Percentiles rank a stretch among this genome's conserved stretches.
Conservation (phyloP, 1,140 invertebrate genomes). For the Zaprionus ornatus region DNA sequence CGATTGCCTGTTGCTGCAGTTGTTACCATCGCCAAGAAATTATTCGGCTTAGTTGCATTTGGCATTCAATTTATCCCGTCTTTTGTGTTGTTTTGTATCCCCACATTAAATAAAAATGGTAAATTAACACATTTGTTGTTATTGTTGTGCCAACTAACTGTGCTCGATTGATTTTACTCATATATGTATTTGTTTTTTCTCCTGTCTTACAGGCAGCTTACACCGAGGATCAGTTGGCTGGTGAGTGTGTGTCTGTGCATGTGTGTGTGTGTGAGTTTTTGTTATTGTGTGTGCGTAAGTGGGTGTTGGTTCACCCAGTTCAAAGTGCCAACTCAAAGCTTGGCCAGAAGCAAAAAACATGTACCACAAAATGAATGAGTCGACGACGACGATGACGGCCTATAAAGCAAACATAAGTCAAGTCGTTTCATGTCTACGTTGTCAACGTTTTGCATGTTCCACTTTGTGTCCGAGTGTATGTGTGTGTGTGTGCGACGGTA, state of each 20-base stretch:
- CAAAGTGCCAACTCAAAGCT: slow-evolving; percentile 60
- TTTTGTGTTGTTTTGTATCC: slow-evolving; percentile 71
- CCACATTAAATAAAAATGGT: slow-evolving; percentile 68
- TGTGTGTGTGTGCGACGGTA: slow-evolving; percentile 19
- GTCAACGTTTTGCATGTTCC: slow-evolving; percentile 53
- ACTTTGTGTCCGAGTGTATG: slow-evolving; percentile 55
- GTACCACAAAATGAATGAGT: slow-evolving; percentile 2
- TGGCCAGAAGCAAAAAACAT: slow-evolving; percentile 10
- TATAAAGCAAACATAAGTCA: slow-evolving; percentile 30
- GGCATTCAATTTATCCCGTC: slow-evolving; percentile 57
- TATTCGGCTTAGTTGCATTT: slow-evolving; percentile 51
- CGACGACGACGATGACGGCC: slow-evolving; percentile 1
- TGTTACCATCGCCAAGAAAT: slow-evolving; percentile 31
- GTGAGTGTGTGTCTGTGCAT: slow-evolving; percentile 86
- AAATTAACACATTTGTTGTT: slow-evolving; percentile 34
- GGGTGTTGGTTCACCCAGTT: slow-evolving; percentile 51
- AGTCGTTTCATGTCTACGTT: slow-evolving; percentile 49
- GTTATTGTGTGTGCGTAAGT: slow-evolving; percentile 35
- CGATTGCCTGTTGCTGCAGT: slow-evolving; percentile 13
- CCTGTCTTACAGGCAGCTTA: slow-evolving; percentile 90
- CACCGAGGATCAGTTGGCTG: slow-evolving; percentile 94
- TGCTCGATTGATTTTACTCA: neutral
- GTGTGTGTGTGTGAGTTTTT: slow-evolving; percentile 25
- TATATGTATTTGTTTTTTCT: slow-evolving; percentile 20
- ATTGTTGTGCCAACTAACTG: neutral